These are phyloP conservation scores for Elgaria multicarinata DNA, from an alignment of 2,113 vertebrate species.

Conservation along the genomic window DNA sequence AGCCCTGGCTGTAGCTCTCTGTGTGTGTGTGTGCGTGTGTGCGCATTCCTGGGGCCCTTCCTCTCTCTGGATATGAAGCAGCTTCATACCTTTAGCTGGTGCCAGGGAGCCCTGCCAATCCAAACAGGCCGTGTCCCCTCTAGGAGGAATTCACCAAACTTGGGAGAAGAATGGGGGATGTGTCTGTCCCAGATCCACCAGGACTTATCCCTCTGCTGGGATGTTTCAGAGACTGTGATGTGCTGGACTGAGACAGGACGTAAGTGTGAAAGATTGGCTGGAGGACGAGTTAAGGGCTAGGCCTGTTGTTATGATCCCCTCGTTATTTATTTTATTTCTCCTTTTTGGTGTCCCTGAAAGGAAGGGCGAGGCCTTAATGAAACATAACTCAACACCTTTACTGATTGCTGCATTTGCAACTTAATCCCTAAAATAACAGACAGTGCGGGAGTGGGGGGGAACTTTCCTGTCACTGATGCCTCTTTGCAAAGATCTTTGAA, in stretches of 20 bases:
- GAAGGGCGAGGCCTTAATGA: too few species aligned
- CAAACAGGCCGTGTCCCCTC: constrained; percentile 57
- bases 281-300: not conserved
- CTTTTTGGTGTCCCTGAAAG: not conserved
- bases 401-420: not conserved
- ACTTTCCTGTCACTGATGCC: not conserved
- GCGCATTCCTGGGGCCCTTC: constrained; percentile 1
- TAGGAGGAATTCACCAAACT: constrained; percentile 83
- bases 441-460: not conserved
- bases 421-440: not conserved
- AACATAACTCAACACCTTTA: not conserved
- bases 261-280: not conserved
- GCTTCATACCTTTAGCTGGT: constrained; percentile 8
- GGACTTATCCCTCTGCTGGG: not conserved
- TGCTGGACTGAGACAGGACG: not conserved
- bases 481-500: not conserved
- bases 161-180: constrained; percentile 77
- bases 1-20: not conserved
- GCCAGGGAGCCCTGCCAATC: constrained; percentile 38
- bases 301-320: not conserved
- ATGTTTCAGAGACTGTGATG: not conserved
- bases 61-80: constrained; percentile 4
- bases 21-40: not conserved
- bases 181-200: not conserved
- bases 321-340: not conserved